A percentile compares a stretch with the other conserved stretches of the same genome.
These are phyloP conservation scores for Erannis defoliaria DNA, from an alignment of 2,888 invertebrate species.

Conservation along the genomic window DNA sequence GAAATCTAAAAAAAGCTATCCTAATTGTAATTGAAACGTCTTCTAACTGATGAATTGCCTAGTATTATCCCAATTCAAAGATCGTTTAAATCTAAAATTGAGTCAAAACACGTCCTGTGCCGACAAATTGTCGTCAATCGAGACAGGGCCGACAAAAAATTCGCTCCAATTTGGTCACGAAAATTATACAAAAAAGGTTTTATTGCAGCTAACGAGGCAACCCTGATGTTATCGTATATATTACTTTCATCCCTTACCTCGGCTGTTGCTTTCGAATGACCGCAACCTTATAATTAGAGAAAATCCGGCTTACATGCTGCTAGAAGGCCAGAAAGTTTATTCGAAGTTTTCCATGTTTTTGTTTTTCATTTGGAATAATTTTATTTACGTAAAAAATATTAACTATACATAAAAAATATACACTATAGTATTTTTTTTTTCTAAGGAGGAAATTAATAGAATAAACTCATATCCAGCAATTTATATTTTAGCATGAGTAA, in stretches of 20 bases:
- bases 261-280: constrained; percentile 65
- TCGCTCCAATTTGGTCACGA: constrained; percentile 64
- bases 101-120: constrained; percentile 59
- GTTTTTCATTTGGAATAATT: too few relatives aligned
- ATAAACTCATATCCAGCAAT: too few relatives aligned
- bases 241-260: constrained; percentile 83
- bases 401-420: too few relatives aligned
- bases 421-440: too few relatives aligned
- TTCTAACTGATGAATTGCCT: background rate
- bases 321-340: background rate
- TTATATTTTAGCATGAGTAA: too few relatives aligned
- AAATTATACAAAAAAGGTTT: constrained; percentile 73
- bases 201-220: constrained; percentile 80
- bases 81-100: constrained; percentile 37
- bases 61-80: constrained; percentile 26
- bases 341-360: background rate
- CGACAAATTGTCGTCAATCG: constrained; percentile 77
- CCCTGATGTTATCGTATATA: constrained; percentile 79
- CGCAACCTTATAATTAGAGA: constrained; percentile 75
- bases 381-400: too few relatives aligned
- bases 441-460: too few relatives aligned
- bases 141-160: constrained; percentile 79
- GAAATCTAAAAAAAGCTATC: background rate
- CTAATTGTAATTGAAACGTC: background rate
- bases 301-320: constrained; percentile 63